These are phyloP conservation scores for Agrochola circellaris DNA, from an alignment of 2,888 invertebrate species.

Conservation along the genomic window DNA sequence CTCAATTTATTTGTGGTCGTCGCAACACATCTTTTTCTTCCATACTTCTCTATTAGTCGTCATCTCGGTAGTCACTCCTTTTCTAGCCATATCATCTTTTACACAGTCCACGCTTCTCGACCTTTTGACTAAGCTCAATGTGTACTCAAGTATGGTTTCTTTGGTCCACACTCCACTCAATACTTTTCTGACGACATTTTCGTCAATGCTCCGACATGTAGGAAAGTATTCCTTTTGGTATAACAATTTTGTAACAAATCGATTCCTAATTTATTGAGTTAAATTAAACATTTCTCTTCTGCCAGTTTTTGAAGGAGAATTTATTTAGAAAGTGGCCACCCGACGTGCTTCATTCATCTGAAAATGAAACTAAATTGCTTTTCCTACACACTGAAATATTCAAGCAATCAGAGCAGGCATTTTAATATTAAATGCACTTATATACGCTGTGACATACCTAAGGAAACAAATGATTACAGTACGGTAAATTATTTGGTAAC, in stretches of 20 bases:
- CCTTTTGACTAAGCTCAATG: too few species aligned
- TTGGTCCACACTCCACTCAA: not conserved
- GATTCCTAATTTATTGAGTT: conserved; percentile 22
- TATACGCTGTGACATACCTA: not conserved
- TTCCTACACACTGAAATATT: conserved; percentile 30
- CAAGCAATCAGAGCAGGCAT: conserved; percentile 45
- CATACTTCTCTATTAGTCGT: not conserved
- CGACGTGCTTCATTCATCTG: conserved; percentile 34
- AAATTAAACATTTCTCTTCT: conserved; percentile 17
- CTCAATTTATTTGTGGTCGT: not conserved
- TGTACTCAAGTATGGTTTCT: not conserved
- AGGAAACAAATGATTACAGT: too few species aligned
- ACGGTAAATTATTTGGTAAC: too few species aligned
- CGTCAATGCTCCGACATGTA: too few species aligned
- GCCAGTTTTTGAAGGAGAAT: not conserved
- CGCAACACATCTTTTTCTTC: not conserved
- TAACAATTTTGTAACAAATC: not conserved
- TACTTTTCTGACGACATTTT: not conserved
- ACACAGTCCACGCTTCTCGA: not conserved
- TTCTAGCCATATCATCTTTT: not conserved
- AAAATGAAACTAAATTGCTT: conserved; percentile 29
- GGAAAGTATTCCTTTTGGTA: not conserved
- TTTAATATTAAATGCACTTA: conserved; percentile 29
- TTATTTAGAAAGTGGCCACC: conserved; percentile 33
- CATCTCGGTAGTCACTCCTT: not conserved